Percentiles rank a stretch among this genome's conserved stretches.
phyloP scores from a whole-genome alignment of 2,113 vertebrate species.

The Microtus ochrogaster region DNA sequence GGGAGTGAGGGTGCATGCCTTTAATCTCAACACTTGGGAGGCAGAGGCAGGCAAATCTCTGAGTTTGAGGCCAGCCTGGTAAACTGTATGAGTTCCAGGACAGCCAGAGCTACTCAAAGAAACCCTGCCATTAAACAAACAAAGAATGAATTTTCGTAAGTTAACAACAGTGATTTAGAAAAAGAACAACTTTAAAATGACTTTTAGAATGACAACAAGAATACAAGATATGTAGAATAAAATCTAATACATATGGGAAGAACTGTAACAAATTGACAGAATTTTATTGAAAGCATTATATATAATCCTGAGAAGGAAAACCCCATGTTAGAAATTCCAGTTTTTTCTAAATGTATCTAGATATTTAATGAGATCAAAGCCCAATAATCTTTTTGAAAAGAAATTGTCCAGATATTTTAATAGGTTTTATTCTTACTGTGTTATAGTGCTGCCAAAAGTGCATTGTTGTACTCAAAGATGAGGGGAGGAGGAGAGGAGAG shows the following conservation, averaged over 20 bases:
- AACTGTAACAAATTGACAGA: background rate
- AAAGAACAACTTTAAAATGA: background rate
- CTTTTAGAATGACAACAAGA: background rate
- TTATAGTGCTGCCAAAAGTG: background rate
- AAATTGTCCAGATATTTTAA: background rate
- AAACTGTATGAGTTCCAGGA: background rate
- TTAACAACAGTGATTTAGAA: background rate
- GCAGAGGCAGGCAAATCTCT: background rate
- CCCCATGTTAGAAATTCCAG: background rate
- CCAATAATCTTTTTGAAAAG: background rate
- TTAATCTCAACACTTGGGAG: background rate
- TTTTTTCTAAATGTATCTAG: background rate
- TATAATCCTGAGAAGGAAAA: background rate
- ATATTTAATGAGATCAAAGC: background rate
- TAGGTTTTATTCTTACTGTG: background rate
- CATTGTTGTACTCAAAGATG: too few species aligned
- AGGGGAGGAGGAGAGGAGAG: too few species aligned
- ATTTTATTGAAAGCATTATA: background rate
- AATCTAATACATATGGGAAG: background rate
- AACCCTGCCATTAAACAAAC: background rate
- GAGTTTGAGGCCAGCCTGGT: background rate
- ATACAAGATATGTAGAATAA: background rate
- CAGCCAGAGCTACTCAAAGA: background rate
- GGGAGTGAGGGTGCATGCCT: background rate
- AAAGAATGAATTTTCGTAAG: background rate